These are phyloP conservation scores for Penaeus chinensis DNA, from an alignment of 1,140 invertebrate species.

Conservation along the genomic window DNA sequence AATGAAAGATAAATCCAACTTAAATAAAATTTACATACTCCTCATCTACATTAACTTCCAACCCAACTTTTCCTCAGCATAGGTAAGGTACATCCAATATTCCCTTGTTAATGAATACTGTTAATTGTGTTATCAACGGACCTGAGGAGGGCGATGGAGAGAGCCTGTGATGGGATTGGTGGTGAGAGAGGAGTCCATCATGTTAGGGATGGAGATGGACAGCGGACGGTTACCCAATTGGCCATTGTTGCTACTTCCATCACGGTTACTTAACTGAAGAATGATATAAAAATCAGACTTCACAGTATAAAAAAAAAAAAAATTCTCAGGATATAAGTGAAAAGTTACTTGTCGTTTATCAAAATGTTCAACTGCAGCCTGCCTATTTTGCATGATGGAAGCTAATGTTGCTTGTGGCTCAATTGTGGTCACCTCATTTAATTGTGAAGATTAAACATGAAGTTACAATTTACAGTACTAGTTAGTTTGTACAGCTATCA, in stretches of 20 bases:
- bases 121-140: conserved; percentile 6
- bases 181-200: conserved; percentile 55
- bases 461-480: too few species aligned
- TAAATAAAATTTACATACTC: neutral
- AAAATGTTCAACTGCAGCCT: too few species aligned
- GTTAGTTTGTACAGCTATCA: too few species aligned
- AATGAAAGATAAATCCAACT: neutral
- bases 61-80: neutral
- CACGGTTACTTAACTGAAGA: conserved; percentile 23
- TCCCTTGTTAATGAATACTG: neutral
- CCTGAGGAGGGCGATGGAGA: conserved; percentile 55
- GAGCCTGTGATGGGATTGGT: conserved; percentile 56
- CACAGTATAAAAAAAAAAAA: too few species aligned
- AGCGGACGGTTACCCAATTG: conserved; percentile 64
- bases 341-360: too few species aligned
- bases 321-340: too few species aligned
- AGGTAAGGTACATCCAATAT: neutral
- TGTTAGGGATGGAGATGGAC: conserved; percentile 60
- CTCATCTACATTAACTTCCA: neutral
- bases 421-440: too few species aligned
- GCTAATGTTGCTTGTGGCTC: too few species aligned
- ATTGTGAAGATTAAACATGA: too few species aligned
- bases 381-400: too few species aligned
- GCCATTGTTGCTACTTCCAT: conserved; percentile 37
- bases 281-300: neutral